Evolutionary conservation across 1,140 invertebrate species (phyloP), one percentile per base, ranked within the genome.

Genomic region (Geopemphigus sp.): DNA sequence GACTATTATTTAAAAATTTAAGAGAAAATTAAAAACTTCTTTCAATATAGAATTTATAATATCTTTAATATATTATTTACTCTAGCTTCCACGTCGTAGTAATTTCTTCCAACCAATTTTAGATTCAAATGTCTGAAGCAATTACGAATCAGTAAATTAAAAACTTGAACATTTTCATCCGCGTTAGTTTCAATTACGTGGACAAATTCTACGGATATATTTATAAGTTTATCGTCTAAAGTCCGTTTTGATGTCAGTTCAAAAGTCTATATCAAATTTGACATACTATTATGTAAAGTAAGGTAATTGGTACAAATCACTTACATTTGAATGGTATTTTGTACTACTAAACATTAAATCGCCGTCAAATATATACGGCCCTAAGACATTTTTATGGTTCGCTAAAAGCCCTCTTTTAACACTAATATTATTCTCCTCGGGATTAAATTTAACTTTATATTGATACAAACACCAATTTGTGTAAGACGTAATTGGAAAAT

Each of bases 401-500:
- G 85, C 83, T 0, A 94, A 73, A 1, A 94, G 83, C 0, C 83
- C 87, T 83, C 91, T 92, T 22, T 90, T 87, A 6, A 91, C 84
- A 1, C 76, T 66, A 0, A 89, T 91, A 22, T 87, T 86, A 63
- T 95, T 93, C 82, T 94, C 90, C 10, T 90, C 88, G 0, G 94
- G 94, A 0, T 84, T 83, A 83, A 95, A 92, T 83, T 93, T 90
- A 0, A 97, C 94, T 81, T 90, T 88, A 84, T 97, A 96, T 82
- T 96, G 93, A 78, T 90, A 91, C 0, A 97, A 85, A 47, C 88
- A 86, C 92, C 93, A 95, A 59, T 92, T 87, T 0, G 92, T 90
- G 0, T 85, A 86, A 0, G 89, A 88, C 5, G 90, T 74, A 1
- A 96, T 82, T 19, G 87, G 86, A 82, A 94, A 95, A 81, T 93